These are phyloP conservation scores for Clarias macrocephalus DNA, from an alignment of 2,113 vertebrate species.

Conservation along the genomic window DNA sequence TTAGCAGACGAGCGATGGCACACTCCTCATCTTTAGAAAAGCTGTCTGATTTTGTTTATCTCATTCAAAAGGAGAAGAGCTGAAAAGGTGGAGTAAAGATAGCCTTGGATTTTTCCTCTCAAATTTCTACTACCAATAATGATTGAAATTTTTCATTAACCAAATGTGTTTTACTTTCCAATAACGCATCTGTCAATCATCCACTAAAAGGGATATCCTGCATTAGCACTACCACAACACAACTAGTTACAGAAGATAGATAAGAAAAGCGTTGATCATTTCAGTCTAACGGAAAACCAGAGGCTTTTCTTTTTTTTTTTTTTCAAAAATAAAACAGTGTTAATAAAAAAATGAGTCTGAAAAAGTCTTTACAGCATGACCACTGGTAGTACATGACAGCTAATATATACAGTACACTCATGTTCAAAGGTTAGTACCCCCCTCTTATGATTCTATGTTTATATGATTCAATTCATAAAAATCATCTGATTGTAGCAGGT, in stretches of 20 bases:
- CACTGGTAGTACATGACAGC: neutral
- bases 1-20: neutral
- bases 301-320: neutral
- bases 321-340: neutral
- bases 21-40: conserved; percentile 26
- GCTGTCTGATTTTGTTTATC: conserved; percentile 39
- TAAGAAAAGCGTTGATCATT: neutral
- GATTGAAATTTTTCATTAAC: neutral
- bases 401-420: neutral
- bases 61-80: neutral
- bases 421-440: too few relatives aligned
- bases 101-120: neutral
- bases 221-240: neutral
- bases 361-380: neutral
- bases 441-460: too few relatives aligned
- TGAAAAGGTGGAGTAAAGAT: conserved; percentile 17
- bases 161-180: neutral
- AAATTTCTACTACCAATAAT: neutral
- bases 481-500: too few relatives aligned
- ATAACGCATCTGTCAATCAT: neutral
- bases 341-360: neutral
- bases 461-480: too few relatives aligned
- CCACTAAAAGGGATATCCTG: neutral
- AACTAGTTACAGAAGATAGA: neutral
- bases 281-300: neutral